These are phyloP conservation scores for Maniola jurtina DNA, from an alignment of 1,140 invertebrate genomes.

Conservation along the genomic window DNA sequence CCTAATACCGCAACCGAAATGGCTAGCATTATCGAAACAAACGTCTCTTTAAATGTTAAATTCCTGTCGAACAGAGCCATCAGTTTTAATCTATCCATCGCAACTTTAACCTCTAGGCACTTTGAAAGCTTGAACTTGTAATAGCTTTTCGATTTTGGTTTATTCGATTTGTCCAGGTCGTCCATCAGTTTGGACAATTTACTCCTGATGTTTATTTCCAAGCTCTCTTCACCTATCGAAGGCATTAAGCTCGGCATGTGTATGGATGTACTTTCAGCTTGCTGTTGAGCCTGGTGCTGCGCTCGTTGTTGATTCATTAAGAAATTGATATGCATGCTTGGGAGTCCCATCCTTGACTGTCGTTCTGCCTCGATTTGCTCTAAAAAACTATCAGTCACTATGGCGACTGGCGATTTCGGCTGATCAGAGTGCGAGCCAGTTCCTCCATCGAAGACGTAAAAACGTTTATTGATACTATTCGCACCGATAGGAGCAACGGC, in stretches of 20 bases:
- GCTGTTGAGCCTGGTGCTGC: conserved; percentile 58
- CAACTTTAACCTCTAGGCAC: conserved; percentile 85
- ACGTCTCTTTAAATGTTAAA: conserved; percentile 90
- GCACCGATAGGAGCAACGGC: conserved; percentile 70
- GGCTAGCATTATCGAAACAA: conserved; percentile 91
- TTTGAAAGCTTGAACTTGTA: conserved; percentile 91
- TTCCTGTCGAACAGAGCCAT: conserved; percentile 96
- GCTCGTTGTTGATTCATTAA: conserved; percentile 64
- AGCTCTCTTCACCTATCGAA: conserved; percentile 67
- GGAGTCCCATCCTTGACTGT: conserved; percentile 69
- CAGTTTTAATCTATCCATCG: conserved; percentile 94
- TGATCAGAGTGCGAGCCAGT: conserved; percentile 59
- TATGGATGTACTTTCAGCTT: conserved; percentile 49
- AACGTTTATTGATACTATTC: conserved; percentile 65
- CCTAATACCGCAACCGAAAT: conserved; percentile 93
- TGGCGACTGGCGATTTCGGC: conserved; percentile 66
- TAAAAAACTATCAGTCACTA: conserved; percentile 69
- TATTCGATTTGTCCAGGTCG: conserved; percentile 66
- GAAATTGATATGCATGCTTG: conserved; percentile 75
- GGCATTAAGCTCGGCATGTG: conserved; percentile 64
- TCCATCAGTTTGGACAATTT: conserved; percentile 66
- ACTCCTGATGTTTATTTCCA: conserved; percentile 62
- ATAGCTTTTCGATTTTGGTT: conserved; percentile 85
- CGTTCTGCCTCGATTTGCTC: conserved; percentile 74
- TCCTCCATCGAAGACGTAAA: conserved; percentile 68